These are phyloP conservation scores for Pangasius mekongensis DNA, from an alignment of 2,797 vertebrate species.

Conservation along the genomic window DNA sequence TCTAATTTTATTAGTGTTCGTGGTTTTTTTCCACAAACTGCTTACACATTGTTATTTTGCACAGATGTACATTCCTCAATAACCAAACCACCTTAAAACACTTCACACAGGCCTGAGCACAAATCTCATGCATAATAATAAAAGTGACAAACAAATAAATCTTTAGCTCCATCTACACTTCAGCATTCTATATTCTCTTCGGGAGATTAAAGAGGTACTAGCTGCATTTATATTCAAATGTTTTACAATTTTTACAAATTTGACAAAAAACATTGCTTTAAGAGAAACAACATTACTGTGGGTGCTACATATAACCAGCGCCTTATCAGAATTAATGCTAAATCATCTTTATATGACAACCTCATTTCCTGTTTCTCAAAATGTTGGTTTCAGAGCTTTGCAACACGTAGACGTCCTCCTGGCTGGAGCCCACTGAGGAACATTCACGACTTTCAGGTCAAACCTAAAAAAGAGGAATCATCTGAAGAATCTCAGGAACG, in stretches of 20 bases:
- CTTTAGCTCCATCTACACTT: neutral
- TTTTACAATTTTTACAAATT: neutral
- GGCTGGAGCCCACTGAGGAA: slow-evolving; percentile 78
- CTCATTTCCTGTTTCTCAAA: neutral
- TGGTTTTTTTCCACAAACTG: neutral
- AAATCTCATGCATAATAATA: neutral
- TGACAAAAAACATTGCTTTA: neutral
- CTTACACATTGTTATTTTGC: neutral
- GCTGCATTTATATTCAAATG: neutral
- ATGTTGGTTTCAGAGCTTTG: neutral
- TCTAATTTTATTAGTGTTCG: neutral
- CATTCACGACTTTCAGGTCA: neutral
- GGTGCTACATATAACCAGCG: neutral
- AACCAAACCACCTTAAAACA: neutral
- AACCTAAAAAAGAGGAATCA: slow-evolving; percentile 62
- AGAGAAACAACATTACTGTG: neutral
- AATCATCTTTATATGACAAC: neutral
- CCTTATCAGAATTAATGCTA: neutral
- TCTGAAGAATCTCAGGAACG: slow-evolving; percentile 77
- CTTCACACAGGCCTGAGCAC: neutral
- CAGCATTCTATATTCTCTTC: neutral
- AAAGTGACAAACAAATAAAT: too few relatives aligned
- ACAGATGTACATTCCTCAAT: neutral
- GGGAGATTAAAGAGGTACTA: neutral
- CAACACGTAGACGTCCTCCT: slow-evolving; percentile 67